phyloP scores from a whole-genome alignment of 64 coral and sea anemone species.

The Dendrophyllia cribrosa region DNA sequence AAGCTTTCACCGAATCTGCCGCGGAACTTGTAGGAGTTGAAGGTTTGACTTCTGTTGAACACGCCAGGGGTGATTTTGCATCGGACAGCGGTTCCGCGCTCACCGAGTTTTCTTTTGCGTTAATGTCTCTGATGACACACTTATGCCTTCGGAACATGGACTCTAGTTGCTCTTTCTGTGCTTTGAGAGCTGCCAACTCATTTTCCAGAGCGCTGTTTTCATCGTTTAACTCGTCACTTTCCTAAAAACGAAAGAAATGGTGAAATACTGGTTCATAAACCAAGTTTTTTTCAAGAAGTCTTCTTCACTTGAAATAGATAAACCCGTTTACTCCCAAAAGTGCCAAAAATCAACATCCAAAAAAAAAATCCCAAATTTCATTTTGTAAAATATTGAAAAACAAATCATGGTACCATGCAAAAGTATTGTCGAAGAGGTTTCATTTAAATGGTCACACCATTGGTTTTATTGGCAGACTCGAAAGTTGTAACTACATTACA shows the following conservation, averaged over 20 bases:
- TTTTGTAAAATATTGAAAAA: too few species aligned
- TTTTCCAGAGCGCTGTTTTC: conserved; percentile 61
- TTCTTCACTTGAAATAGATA: too few species aligned
- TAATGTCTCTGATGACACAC: not conserved
- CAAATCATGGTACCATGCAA: too few species aligned
- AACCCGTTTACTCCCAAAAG: too few species aligned
- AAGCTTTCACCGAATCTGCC: conserved; percentile 28
- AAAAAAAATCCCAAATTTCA: too few species aligned
- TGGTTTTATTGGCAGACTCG: too few species aligned
- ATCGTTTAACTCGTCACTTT: conserved; percentile 63
- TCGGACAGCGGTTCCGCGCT: not conserved
- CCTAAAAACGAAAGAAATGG: conserved; percentile 23
- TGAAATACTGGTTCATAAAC: not conserved
- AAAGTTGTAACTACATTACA: too few species aligned
- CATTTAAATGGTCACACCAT: too few species aligned
- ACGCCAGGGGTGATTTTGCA: not conserved
- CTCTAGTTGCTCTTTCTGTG: conserved; percentile 71
- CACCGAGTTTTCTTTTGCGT: not conserved
- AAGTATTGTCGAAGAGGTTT: too few species aligned
- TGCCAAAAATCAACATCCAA: too few species aligned
- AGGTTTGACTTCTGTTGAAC: conserved; percentile 15
- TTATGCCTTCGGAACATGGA: conserved; percentile 68
- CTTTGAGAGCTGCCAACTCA: conserved; percentile 69
- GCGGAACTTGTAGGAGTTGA: conserved; percentile 15
- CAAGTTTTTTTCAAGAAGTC: too few species aligned